A percentile compares a stretch with the other conserved stretches of the same genome.
Evolutionary conservation across 2,888 invertebrate genomes (phyloP).

Genomic region (Aleiodes leptofemur): DNA sequence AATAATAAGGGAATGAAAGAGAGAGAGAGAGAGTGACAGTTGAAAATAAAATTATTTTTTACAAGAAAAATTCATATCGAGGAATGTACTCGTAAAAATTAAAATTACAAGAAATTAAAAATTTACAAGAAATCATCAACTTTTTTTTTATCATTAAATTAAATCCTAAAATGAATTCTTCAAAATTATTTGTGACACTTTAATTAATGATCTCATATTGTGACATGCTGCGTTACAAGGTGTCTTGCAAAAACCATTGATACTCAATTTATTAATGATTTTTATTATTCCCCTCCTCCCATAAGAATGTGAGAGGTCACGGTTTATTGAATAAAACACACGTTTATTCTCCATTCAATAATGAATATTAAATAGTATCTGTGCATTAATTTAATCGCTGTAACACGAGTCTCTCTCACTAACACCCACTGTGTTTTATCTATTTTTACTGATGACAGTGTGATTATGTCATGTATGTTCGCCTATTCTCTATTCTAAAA

Average conservation of each 20-base stretch:
- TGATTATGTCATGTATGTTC: not conserved
- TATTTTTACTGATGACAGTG: constrained; percentile 51
- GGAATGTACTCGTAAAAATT: constrained; percentile 6
- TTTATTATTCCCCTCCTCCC: no score
- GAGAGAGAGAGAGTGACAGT: constrained; percentile 22
- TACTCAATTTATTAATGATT: constrained; percentile 22
- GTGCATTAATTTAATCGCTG: not conserved
- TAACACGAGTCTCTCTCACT: constrained; percentile 9
- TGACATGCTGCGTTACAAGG: constrained; percentile 5
- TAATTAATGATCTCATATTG: constrained; percentile 6
- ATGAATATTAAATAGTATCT: no score
- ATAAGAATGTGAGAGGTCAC: constrained; percentile 12
- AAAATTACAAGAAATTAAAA: constrained; percentile 21
- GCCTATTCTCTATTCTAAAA: not conserved
- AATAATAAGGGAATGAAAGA: constrained; percentile 34
- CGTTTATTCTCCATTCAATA: not conserved
- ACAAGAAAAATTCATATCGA: no score
- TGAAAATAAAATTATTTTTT: constrained; percentile 5
- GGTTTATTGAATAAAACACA: not conserved
- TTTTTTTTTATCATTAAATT: not conserved
- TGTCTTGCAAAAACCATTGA: not conserved
- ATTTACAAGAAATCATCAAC: not conserved
- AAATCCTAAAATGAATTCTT: not conserved
- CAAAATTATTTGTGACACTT: not conserved
- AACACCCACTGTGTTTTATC: constrained; percentile 41